Conservation (phyloP, 2,888 invertebrate genomes). For the Andrena dorsata region DNA sequence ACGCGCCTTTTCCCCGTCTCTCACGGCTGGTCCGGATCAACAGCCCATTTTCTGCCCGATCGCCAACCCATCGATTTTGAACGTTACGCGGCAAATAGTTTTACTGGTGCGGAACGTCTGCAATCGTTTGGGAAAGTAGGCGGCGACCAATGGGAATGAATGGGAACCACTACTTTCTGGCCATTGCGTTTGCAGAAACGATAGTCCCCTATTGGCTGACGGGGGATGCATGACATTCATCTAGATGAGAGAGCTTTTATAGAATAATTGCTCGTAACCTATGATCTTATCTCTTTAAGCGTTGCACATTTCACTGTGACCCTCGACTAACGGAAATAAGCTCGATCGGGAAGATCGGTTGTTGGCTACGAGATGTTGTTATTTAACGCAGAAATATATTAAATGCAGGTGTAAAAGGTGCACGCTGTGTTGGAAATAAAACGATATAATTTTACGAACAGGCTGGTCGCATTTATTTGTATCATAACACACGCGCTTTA, state of each 20-base stretch:
- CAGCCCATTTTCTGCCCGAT: not conserved
- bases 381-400: not conserved
- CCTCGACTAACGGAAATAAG: not conserved
- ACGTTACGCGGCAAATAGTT: slow-evolving; percentile 62
- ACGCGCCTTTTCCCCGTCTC: slow-evolving; percentile 28
- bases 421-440: not conserved
- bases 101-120: slow-evolving; percentile 43
- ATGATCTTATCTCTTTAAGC: not conserved
- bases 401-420: not conserved
- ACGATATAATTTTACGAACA: not conserved
- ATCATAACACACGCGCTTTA: not conserved
- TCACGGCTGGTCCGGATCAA: slow-evolving; percentile 14
- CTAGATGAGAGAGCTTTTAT: not conserved
- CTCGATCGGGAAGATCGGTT: not conserved
- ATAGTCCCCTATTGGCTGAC: slow-evolving; percentile 16
- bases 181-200: slow-evolving; percentile 11
- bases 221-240: not conserved
- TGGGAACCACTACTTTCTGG: slow-evolving; percentile 23
- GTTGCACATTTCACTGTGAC: not conserved
- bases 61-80: slow-evolving; percentile 38
- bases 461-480: not conserved
- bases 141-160: slow-evolving; percentile 55
- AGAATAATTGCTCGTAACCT: not conserved
- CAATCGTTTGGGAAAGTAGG: slow-evolving; percentile 19
- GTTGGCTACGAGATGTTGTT: not conserved